These are phyloP conservation scores for Beris chalybata DNA, from an alignment of 2,888 invertebrate genomes.

Conservation along the genomic window DNA sequence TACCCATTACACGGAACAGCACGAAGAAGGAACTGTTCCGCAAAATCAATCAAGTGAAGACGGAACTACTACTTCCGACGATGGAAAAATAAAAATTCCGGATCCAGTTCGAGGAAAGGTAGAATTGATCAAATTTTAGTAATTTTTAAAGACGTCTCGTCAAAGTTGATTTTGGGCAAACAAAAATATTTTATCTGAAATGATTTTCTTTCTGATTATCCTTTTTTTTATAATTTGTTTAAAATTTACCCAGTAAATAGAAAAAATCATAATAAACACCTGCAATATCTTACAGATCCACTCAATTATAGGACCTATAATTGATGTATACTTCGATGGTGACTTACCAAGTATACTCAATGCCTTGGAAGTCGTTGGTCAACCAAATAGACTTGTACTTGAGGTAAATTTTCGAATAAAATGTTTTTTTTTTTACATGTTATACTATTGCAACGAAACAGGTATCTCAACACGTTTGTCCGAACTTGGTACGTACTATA, in stretches of 20 bases:
- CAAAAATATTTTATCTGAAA: too few relatives aligned
- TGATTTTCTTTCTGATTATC: too few relatives aligned
- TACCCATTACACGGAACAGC: too few relatives aligned
- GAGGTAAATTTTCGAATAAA: slow-evolving; percentile 44
- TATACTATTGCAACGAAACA: slow-evolving; percentile 29
- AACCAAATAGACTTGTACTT: slow-evolving; percentile 60
- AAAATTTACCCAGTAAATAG: too few relatives aligned
- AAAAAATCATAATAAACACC: too few relatives aligned
- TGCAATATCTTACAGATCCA: slow-evolving; percentile 1
- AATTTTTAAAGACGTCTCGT: too few relatives aligned
- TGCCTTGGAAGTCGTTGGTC: slow-evolving; percentile 84
- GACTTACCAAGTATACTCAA: slow-evolving; percentile 90
- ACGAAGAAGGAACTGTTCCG: too few relatives aligned
- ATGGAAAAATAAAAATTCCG: slow-evolving; percentile 8
- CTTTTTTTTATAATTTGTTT: too few relatives aligned
- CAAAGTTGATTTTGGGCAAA: too few relatives aligned
- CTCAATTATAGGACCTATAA: slow-evolving; percentile 76
- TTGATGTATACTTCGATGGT: slow-evolving; percentile 93
- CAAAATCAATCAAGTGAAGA: background rate
- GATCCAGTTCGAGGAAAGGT: slow-evolving; percentile 26
- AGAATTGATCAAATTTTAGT: background rate
- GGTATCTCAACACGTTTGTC: slow-evolving; percentile 85
- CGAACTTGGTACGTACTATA: slow-evolving; percentile 86
- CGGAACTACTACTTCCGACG: background rate
- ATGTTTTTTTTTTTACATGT: background rate